Evolutionary conservation across 2,797 vertebrate genomes (phyloP).

Genomic region (Pitangus sulphuratus): DNA sequence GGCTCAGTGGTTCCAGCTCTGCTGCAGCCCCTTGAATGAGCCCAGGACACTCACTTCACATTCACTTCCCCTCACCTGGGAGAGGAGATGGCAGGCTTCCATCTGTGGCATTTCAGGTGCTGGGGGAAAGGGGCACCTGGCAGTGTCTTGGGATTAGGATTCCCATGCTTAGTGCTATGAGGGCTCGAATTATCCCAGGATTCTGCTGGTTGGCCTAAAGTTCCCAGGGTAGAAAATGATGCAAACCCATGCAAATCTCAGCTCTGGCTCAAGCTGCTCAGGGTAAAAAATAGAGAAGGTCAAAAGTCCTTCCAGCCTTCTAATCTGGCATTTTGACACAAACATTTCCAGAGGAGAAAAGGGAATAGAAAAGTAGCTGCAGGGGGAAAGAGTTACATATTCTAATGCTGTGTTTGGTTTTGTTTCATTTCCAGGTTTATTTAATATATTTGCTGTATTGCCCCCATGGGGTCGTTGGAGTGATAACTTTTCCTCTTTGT

Average conservation of each 20-base stretch:
- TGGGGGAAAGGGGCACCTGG: neutral
- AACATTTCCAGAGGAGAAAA: neutral
- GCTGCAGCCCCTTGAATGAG: neutral
- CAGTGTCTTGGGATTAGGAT: neutral
- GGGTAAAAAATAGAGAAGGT: neutral
- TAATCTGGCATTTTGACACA: neutral
- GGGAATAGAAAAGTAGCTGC: neutral
- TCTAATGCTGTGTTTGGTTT: neutral
- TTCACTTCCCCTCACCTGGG: neutral
- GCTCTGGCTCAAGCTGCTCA: neutral
- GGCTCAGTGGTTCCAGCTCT: neutral
- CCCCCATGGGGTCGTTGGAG: constrained; percentile 84
- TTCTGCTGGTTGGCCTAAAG: neutral
- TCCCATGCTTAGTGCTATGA: neutral
- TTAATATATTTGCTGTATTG: constrained; percentile 82
- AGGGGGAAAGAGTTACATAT: neutral
- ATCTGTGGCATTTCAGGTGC: neutral
- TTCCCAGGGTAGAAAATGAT: neutral
- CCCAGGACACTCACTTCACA: neutral
- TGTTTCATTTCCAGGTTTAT: constrained; percentile 78
- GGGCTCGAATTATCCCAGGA: neutral
- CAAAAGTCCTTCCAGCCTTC: neutral
- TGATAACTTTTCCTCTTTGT: constrained; percentile 77
- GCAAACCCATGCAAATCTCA: neutral
- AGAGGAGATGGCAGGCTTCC: neutral